Evolutionary conservation across 2,797 vertebrate species (phyloP).

Genomic region (Ctenosaura bakeri): DNA sequence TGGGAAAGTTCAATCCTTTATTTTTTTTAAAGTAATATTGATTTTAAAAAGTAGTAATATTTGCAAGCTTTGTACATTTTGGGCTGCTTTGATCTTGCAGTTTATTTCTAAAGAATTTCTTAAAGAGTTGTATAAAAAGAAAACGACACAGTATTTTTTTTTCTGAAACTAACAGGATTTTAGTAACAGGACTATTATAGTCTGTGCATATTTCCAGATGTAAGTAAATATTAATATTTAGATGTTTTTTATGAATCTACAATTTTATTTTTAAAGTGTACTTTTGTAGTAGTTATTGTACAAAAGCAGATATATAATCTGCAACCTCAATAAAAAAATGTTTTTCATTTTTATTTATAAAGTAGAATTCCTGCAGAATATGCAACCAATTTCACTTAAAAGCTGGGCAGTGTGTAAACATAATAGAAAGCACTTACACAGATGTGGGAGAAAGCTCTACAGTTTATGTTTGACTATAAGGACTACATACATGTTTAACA

Average conservation of each 20-base stretch:
- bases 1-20: conserved; percentile 35
- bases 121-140: neutral
- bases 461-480: neutral
- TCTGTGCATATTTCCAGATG: neutral
- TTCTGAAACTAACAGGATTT: neutral
- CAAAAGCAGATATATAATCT: neutral
- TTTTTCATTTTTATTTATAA: neutral
- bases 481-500: neutral
- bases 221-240: neutral
- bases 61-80: conserved; percentile 35
- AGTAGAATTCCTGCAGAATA: neutral
- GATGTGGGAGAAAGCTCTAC: neutral
- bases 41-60: neutral
- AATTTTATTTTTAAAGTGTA: neutral
- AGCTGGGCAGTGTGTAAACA: neutral
- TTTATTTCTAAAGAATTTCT: neutral
- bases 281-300: neutral
- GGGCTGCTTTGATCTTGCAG: neutral
- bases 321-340: neutral
- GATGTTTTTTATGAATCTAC: neutral
- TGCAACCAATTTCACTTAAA: neutral
- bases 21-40: no score
- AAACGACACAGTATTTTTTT: neutral
- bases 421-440: neutral
- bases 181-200: neutral